A percentile compares a stretch with the other conserved stretches of the same genome.
Conservation (phyloP, 2,797 vertebrate species). For the Amblyopsis hoosieri region DNA sequence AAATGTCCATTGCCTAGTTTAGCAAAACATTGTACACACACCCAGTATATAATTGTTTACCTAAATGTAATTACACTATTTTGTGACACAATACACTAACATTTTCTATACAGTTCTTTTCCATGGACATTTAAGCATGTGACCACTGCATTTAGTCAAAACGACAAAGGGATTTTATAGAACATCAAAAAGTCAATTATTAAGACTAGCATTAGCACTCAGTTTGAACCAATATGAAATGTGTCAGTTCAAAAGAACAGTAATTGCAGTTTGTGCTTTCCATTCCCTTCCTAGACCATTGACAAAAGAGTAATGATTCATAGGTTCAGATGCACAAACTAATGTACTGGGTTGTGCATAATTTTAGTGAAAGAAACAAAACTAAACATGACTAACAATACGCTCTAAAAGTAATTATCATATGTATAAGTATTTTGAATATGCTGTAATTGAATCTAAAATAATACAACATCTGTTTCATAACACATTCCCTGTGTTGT, state of each 20-base stretch:
- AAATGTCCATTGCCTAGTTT: too few species aligned
- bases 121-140: background rate
- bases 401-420: too few species aligned
- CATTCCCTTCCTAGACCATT: constrained; percentile 39
- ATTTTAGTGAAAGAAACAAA: constrained; percentile 32
- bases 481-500: constrained; percentile 9
- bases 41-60: too few species aligned
- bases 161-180: constrained; percentile 20
- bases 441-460: too few species aligned
- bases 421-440: too few species aligned
- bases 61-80: too few species aligned
- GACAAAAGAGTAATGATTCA: constrained; percentile 59
- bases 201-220: constrained; percentile 25
- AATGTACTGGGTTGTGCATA: constrained; percentile 10
- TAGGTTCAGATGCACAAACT: constrained; percentile 26
- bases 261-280: constrained; percentile 58
- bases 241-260: constrained; percentile 35
- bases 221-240: constrained; percentile 43
- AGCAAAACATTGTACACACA: too few species aligned
- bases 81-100: too few species aligned
- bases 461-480: too few species aligned
- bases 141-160: background rate
- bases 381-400: too few species aligned
- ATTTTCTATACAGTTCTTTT: too few species aligned
- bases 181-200: constrained; percentile 21